These are phyloP conservation scores for Drosophila nigricruria DNA, from an alignment of 2,888 invertebrate genomes.

Conservation along the genomic window DNA sequence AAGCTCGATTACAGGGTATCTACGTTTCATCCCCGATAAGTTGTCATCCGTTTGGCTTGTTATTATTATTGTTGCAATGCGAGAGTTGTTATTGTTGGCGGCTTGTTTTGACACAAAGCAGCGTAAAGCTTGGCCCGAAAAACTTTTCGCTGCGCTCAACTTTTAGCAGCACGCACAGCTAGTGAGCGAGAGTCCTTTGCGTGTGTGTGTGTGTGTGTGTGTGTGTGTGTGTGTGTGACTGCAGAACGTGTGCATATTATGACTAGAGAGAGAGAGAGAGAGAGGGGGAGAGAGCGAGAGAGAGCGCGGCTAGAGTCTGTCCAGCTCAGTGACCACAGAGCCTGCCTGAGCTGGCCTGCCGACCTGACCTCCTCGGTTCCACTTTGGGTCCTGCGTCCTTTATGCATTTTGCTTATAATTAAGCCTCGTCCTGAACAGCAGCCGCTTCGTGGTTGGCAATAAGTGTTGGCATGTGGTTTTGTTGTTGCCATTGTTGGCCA, in stretches of 20 bases:
- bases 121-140: constrained; percentile 56
- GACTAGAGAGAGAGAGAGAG: constrained; percentile 23
- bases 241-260: constrained; percentile 41
- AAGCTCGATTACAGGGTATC: neutral
- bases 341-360: neutral
- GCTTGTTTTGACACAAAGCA: constrained; percentile 67
- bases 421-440: constrained; percentile 63
- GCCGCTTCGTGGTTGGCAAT: constrained; percentile 62
- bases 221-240: constrained; percentile 14
- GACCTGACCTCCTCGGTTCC: constrained; percentile 16
- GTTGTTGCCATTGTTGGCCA: constrained; percentile 23
- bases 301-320: constrained; percentile 42
- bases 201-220: neutral
- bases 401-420: constrained; percentile 74
- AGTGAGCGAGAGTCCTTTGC: constrained; percentile 1
- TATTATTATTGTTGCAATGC: constrained; percentile 34
- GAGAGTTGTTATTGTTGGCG: constrained; percentile 43
- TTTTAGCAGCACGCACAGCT: constrained; percentile 38
- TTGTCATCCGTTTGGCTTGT: constrained; percentile 12
- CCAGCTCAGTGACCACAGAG: constrained; percentile 42
- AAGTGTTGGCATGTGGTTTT: constrained; percentile 74
- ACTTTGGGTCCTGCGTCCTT: constrained; percentile 24
- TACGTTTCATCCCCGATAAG: neutral
- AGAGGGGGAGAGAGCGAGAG: constrained; percentile 5
- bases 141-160: constrained; percentile 65